Evolutionary conservation across 1,140 invertebrate genomes (phyloP), one percentile per base, ranked within the genome.

Genomic region (Zaprionus capensis): DNA sequence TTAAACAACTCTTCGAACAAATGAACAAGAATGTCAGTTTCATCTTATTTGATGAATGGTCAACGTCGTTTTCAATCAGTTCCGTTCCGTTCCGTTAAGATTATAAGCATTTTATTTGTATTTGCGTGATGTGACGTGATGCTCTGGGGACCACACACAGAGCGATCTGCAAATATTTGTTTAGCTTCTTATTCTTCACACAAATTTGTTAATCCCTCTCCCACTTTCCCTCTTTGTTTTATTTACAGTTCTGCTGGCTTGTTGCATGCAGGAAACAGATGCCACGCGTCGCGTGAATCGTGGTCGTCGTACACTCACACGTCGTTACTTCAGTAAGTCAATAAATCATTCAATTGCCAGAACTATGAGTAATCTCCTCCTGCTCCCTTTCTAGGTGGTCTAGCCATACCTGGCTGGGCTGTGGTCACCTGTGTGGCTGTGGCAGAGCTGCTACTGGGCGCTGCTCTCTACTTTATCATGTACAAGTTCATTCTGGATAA

Each of bases 311-410:
- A 95, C 96, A 6, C 94, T 97, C 76, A 96, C 95, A 0, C 94
- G 96, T 49, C 94, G 94, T 71, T 96, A 96, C 87, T 96, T 96
- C 76, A 94, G 96, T 97, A 94, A 96, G 96, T 81, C 34, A 22
- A 70, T 7, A 24, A 14, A 9, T 15, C 14, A 17, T 51, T 14
- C 2, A 0, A 24, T 24, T 24, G 4, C 28, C 73, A 62, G 53
- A 72, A 57, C 51, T 51, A 6, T 31, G 12, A 76, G 61, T 14
- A 15, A 53, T 38, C 24, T 24, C 15, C 6, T 4, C 1, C 15
- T 51, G 82, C 71, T 34, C 76, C 5, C 57, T 57, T 24, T 15
- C 77, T 76, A 96, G 91, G 0, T 75, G 96, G 94, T 87, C 94
- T 94, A 51, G 94, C 94, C 7, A 94, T 96, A 77, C 96, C 96